phyloP scores from a whole-genome alignment of 2,888 invertebrate genomes.

The Lottia scabra region DNA sequence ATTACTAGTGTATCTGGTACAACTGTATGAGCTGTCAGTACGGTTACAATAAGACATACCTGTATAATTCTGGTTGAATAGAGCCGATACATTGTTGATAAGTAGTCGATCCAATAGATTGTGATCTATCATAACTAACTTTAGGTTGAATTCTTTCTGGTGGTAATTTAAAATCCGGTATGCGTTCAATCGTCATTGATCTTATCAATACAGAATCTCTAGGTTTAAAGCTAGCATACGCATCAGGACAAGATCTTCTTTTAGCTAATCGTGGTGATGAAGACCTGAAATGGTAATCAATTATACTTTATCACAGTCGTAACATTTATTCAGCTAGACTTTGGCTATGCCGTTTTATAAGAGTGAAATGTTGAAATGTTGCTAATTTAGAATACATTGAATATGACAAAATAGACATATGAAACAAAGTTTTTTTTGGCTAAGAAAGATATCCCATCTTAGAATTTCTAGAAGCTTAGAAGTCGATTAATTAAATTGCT shows the following conservation, averaged over 20 bases:
- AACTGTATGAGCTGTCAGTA: not conserved
- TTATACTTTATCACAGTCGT: too few relatives aligned
- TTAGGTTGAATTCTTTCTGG: conserved; percentile 49
- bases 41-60: conserved; percentile 25
- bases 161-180: conserved; percentile 46
- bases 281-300: conserved; percentile 25
- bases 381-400: too few relatives aligned
- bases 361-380: too few relatives aligned
- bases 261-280: conserved; percentile 38
- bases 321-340: too few relatives aligned
- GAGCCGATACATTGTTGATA: conserved; percentile 23
- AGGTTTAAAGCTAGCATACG: conserved; percentile 9
- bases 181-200: conserved; percentile 39
- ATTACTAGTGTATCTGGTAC: too few relatives aligned
- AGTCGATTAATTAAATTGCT: too few relatives aligned
- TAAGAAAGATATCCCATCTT: too few relatives aligned
- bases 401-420: too few relatives aligned
- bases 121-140: not conserved
- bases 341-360: too few relatives aligned
- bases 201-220: conserved; percentile 35
- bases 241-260: conserved; percentile 42
- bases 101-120: not conserved
- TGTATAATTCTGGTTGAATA: conserved; percentile 45
- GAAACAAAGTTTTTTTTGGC: too few relatives aligned
- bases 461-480: too few relatives aligned